Conservation (phyloP, 2,113 vertebrate species). For the Colaptes auratus region DNA sequence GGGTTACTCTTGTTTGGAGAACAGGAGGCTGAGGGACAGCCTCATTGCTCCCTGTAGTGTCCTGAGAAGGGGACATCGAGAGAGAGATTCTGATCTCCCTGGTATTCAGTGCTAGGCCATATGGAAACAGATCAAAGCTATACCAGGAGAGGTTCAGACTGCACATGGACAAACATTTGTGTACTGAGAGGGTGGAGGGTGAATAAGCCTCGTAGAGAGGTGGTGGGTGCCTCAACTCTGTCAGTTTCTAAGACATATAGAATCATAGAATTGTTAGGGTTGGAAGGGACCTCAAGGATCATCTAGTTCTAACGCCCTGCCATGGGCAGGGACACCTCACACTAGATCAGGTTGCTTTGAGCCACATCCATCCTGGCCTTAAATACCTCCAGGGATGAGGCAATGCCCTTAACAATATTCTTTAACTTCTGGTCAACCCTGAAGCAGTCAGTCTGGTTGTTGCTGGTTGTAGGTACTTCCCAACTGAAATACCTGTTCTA, state of each 20-base stretch:
- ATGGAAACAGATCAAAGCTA: background rate
- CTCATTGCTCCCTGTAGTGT: background rate
- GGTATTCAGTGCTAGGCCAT: fast-evolving
- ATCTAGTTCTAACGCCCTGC: no score
- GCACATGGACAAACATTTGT: background rate
- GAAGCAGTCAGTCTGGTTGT: background rate
- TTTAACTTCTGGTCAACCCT: no score
- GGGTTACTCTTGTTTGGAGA: background rate
- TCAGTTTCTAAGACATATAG: background rate
- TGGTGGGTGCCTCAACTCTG: background rate
- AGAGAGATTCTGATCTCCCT: background rate
- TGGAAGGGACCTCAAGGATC: no score
- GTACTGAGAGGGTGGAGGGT: background rate
- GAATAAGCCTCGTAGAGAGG: background rate
- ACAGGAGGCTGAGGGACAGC: background rate
- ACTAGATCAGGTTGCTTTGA: no score
- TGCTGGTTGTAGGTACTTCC: background rate
- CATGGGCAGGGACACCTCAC: no score
- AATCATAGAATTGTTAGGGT: no score
- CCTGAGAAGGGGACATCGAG: background rate
- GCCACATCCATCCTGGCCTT: no score
- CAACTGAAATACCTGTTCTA: background rate
- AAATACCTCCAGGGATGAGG: no score
- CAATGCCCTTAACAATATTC: no score
- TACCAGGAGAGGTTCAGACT: fast-evolving